Evolutionary conservation across 2,888 invertebrate genomes (phyloP), one percentile per base, ranked within the genome.

Genomic region (Thera obeliscata): DNA sequence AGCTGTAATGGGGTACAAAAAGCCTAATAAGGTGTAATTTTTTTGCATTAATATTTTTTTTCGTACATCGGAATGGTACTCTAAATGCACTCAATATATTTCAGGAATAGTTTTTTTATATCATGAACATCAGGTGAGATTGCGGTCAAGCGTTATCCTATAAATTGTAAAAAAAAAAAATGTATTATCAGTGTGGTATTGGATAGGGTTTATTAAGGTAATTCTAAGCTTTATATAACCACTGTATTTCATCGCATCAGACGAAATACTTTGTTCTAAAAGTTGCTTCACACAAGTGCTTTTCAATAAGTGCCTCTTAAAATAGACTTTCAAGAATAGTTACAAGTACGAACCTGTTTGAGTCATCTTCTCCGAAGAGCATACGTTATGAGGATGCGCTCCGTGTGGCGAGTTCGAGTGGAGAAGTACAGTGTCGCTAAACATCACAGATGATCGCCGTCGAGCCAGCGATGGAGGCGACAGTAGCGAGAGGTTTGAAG

Each of bases 321-420:
- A 9, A 9, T 56, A 46, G 8, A n/a, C 12, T 52, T 36, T 57
- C 22, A 46, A 52, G n/a, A 49, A 57, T 9, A 36, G n/a, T 57
- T 43, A 3, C 6, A 33, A 52, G 35, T 54, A 52, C 66, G n/a
- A 54, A 95, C 95, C 96, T 74, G 97, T 97, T 91, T 98, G 98
- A 3, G 98, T 98, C 95, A 97, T 98, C 87, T 98, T 98, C 86
- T 98, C 98, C 54, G 97, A 97, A 61, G 97, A 97, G 87, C 97
- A 97, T 48, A 97, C 95, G 67, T 94, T 94, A 71, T 91, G 89
- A 1, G 91, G 91, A 70, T 89, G 89, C 0, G 84, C 86, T 3
- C 83, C 78, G 67, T 87, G 88, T 66, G 85, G 87, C 22, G 87
- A 81, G 70, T 81, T 89, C 2, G 90, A 89, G 0, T 97, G 97